phyloP scores from a whole-genome alignment of 1,140 invertebrate genomes.

The Armadillidium nasatum region DNA sequence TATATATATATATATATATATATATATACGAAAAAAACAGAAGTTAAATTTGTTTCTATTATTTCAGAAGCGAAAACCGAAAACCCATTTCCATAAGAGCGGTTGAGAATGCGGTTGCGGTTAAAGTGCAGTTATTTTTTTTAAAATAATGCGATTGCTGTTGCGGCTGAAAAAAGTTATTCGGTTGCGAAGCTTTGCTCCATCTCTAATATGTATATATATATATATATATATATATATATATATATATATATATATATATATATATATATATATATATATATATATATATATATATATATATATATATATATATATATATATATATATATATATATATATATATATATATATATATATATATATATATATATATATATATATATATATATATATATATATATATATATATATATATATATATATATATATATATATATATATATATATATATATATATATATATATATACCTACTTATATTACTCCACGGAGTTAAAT shows the following conservation, averaged over 20 bases:
- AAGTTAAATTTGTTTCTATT: too few relatives aligned
- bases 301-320: not conserved
- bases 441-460: constrained; percentile 24
- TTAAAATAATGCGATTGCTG: too few relatives aligned
- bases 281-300: not conserved
- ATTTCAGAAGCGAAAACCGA: too few relatives aligned
- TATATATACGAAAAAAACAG: too few relatives aligned
- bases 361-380: constrained; percentile 2
- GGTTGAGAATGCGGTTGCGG: too few relatives aligned
- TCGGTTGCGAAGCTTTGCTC: too few relatives aligned
- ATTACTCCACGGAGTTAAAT: not conserved
- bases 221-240: not conserved
- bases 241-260: constrained; percentile 2
- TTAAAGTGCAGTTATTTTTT: not conserved
- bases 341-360: not conserved
- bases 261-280: not conserved
- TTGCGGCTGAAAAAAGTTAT: not conserved
- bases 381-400: constrained; percentile 1
- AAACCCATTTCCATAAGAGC: too few relatives aligned
- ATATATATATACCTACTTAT: constrained; percentile 20
- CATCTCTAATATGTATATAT: too few relatives aligned
- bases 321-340: not conserved
- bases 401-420: not conserved
- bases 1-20: not conserved
- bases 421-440: constrained; percentile 14